Evolutionary conservation across 2,113 vertebrate species (phyloP).

Genomic region (Cacatua alba): DNA sequence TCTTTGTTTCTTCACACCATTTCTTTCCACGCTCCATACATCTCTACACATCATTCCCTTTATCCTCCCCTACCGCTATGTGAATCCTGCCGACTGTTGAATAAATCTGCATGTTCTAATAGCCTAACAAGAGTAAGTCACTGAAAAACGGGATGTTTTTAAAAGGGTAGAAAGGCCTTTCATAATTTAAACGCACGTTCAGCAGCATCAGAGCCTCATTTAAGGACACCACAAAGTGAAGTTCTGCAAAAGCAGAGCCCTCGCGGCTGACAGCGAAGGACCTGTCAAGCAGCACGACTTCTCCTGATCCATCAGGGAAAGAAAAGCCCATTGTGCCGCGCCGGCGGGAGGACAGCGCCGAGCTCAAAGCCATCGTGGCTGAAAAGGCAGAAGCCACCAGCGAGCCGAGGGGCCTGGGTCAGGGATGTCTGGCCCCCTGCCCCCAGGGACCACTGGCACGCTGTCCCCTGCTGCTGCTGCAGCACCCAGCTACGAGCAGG

Average conservation of each 20-base stretch:
- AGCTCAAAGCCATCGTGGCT: not conserved
- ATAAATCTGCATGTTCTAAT: not conserved
- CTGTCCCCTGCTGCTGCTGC: not conserved
- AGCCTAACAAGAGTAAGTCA: not conserved
- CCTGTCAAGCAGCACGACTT: not conserved
- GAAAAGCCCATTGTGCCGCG: not conserved
- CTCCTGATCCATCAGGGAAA: not conserved
- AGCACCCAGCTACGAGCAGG: not conserved
- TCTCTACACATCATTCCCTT: not conserved
- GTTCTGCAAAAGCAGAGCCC: not conserved
- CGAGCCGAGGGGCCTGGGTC: accelerated
- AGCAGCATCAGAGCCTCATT: not conserved
- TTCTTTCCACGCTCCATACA: not conserved
- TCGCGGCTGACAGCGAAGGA: not conserved
- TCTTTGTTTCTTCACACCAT: not conserved
- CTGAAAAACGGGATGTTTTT: not conserved
- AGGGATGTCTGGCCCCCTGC: not conserved
- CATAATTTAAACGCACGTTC: not conserved
- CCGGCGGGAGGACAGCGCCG: not conserved
- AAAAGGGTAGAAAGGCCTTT: not conserved
- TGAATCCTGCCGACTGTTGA: not conserved
- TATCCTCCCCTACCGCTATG: not conserved
- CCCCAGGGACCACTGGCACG: not conserved
- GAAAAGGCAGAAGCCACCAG: not conserved
- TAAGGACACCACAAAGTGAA: not conserved